Evolutionary conservation across 2,113 vertebrate species (phyloP), one percentile per base, ranked within the genome.

Genomic region (Microcebus jonahi): DNA sequence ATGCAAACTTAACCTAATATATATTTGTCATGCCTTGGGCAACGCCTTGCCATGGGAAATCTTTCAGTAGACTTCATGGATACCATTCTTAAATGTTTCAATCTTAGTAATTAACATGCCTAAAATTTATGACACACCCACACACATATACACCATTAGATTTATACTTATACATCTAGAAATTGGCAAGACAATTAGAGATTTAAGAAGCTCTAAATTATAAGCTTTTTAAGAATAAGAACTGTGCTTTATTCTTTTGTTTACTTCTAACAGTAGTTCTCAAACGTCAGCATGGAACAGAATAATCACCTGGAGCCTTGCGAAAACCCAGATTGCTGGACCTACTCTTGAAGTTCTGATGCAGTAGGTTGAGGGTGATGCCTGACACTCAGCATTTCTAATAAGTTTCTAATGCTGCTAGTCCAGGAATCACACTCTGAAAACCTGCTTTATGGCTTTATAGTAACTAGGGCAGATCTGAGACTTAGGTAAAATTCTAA

Each of bases 1-100:
- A 91, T 11, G 88, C 92, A 81, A 84, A 76, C 75, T 88, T 83
- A 48, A 93, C 50, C 88, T 86, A 81, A 77, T 31, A 73, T 7
- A 88, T 4, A 76, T 42, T 79, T 48, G 63, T 73, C 23, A 34
- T 36, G 59, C 92, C 53, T 73, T 27, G 31, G 57, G 45, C 34
- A 81, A 55, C 20, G 20, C 23, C 42, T 79, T 79, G 57, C 59
- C 53, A 20, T 55, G 50, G 71, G 70, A 91, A 82, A n/a, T 91
- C 65, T 70, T 13, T 81, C 71, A 15, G 31, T 8, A 89, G 82
- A 31, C 21, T 88, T 92, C 71, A 55, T 5, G 83, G 23, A 80
- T 65, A 39, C 6, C 31, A 53, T 50, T 17, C 27, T 20, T 55
- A 71, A 90, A 68, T 42, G 5, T 61, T 92, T 89, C 42, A n/a